phyloP scores from a whole-genome alignment of 37 sponge, comb jelly and placozoan species.

The Dysidea cf. avara region DNA sequence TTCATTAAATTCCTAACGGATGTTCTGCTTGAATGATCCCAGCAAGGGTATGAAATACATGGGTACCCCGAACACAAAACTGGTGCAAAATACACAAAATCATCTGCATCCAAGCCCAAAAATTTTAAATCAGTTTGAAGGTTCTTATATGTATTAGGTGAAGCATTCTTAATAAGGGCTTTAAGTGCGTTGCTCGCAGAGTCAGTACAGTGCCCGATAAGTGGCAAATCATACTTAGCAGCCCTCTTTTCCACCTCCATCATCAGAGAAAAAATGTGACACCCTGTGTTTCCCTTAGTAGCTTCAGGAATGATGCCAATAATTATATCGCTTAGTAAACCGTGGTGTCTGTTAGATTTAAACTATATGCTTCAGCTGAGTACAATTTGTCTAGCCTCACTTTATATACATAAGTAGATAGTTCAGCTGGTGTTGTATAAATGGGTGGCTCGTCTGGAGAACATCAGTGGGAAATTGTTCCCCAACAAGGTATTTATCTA shows the following conservation, averaged over 20 bases:
- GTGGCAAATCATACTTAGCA: background rate
- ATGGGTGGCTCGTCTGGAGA: no score
- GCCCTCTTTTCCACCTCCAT: slow-evolving; percentile 22
- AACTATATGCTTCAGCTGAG: slow-evolving; percentile 37
- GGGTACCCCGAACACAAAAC: slow-evolving; percentile 3
- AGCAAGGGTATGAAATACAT: slow-evolving; percentile 33
- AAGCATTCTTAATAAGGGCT: slow-evolving; percentile 2
- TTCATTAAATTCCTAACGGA: slow-evolving; percentile 1
- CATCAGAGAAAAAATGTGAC: slow-evolving; percentile 25
- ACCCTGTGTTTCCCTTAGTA: slow-evolving; percentile 2
- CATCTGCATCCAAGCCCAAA: no score
- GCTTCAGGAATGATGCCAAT: slow-evolving; percentile 30
- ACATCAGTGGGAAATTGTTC: slow-evolving; percentile 18
- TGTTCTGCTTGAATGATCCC: slow-evolving; percentile 26
- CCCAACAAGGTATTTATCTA: slow-evolving; percentile 9
- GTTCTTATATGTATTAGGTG: slow-evolving; percentile 2
- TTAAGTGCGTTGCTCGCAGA: slow-evolving; percentile 23
- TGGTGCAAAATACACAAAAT: slow-evolving; percentile 8
- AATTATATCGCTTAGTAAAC: slow-evolving; percentile 16
- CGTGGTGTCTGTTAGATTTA: slow-evolving; percentile 27
- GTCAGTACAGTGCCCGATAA: slow-evolving; percentile 34
- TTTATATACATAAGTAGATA: background rate
- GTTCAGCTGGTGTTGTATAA: no score
- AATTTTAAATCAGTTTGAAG: no score
- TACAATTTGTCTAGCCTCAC: background rate